phyloP scores from a whole-genome alignment of 1,140 invertebrate genomes.

The Matsumurasca onukii region DNA sequence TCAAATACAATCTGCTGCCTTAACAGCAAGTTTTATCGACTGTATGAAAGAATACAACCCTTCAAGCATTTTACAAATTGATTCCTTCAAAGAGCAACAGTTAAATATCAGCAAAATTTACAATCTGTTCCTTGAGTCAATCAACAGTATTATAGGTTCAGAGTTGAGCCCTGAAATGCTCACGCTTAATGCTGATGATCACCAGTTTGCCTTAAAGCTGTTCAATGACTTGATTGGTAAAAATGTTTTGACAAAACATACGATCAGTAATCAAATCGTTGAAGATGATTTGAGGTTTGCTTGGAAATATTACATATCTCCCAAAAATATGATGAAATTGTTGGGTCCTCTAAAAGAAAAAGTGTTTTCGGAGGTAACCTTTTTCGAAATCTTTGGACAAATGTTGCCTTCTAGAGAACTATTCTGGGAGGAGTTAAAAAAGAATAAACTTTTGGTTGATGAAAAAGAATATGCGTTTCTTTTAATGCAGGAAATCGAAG shows the following conservation, averaged over 20 bases:
- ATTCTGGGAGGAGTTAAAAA: not conserved
- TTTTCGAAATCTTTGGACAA: not conserved
- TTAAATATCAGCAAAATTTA: not conserved
- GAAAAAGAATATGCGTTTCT: not conserved
- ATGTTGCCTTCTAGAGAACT: not conserved
- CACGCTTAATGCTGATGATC: not conserved
- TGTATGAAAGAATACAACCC: not conserved
- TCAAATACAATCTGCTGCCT: not conserved
- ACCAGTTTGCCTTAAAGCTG: no score
- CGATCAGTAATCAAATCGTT: not conserved
- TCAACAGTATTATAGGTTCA: not conserved
- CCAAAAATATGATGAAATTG: not conserved
- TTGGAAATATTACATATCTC: not conserved
- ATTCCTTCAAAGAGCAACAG: slow-evolving; percentile 6
- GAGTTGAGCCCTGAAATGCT: no score
- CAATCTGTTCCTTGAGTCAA: not conserved
- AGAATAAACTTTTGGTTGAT: not conserved
- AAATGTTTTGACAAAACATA: not conserved
- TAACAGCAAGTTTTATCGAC: not conserved
- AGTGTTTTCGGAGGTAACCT: not conserved
- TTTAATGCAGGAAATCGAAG: no score
- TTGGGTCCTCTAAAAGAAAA: not conserved
- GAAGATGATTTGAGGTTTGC: not conserved
- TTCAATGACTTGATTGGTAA: not conserved
- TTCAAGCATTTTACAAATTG: not conserved